Evolutionary conservation across 2,113 vertebrate genomes (phyloP), one percentile per base, ranked within the genome.

Genomic region (Chunga burmeisteri): DNA sequence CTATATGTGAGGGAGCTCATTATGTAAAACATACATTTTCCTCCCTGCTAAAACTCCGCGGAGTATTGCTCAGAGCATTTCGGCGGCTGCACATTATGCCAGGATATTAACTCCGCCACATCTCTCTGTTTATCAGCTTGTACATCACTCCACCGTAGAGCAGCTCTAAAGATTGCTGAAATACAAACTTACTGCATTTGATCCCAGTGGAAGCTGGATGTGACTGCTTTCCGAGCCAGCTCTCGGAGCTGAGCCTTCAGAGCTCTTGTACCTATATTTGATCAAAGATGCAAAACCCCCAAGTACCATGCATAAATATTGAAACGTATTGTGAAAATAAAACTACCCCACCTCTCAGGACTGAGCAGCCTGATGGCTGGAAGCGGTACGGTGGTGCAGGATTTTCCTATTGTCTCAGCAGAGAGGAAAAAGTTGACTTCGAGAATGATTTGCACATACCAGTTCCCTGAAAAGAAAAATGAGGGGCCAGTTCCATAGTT

Each of bases 381-480:
- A 97, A 94, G 94, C 13, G 8, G 84, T 83, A 30, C 0, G n/a
- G 93, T 81, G 58, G 78, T 66, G 32, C 63, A 77, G 42, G 88
- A 96, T 96, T 97, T 97, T 97, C 95, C 96, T 96, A 96, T 98
- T 96, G 96, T 97, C 94, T 98, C 93, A 95, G 93, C 93, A 96
- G 97, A 97, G 79, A 85, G 88, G 63, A 66, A 97, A 96, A 98
- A 97, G 90, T 95, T 93, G 93, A 86, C 96, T 96, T 96, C 12
- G 34, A 96, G 90, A 95, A 97, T 86, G 93, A 93, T 97, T 95
- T 96, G 96, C 97, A 96, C 93, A 81, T 92, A 93, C 70, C 40
- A 77, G 87, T 92, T 96, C 94, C 88, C 93, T 97, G 88, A 95
- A 97, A 97, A 96, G 91, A 96, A 90, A 88, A 92, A 85, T 49